Base-by-base conservation (phyloP, 2,888 invertebrate genomes). In the Alloplasta piceator region DNA sequence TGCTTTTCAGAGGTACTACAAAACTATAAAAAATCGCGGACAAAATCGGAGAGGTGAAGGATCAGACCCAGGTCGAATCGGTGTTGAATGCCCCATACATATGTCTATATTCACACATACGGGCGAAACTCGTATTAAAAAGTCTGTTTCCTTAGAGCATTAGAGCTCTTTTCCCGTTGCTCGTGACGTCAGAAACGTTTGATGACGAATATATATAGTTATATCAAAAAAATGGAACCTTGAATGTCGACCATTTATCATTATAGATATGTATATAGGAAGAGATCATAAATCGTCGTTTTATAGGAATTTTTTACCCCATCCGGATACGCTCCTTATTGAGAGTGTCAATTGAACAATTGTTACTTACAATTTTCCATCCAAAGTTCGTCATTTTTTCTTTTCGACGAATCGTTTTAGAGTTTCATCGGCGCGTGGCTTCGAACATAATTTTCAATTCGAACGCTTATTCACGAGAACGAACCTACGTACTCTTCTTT, bases 311-410 rank as follows among this genome's bases (percentile, higher is more conserved):
- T 73, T 43, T 64, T 64, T 50, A 76, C 46, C 39, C 5, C 43
- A 52, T 50, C 67, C 38, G 38, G 52, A 71, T 61, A 43, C 43
- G 71, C 36, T 26, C 41, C 46, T 67, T 26, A 60, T 76, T 80
- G 50, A 61, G 36, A 60, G 76, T 72, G 61, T 72, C 76, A 80
- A 80, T 76, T 76, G 80, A 43, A 63, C 61, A 56, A 80, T 80
- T 63, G 67, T 52, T 55, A 60, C 60, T 46, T 39, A 72, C 39
- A 75, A 74, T 74, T 66, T 46, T 72, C 71, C 66, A 60, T 60
- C 46, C n/a, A 50, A 26, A 72, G 14, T 48, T 0, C 14, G 14
- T 43, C 6, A 67, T 55, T n/a, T 67, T 12, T 63, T 76, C 38
- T 58, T 48, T 67, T 48, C 63, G 66, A 41, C 43, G 43, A 36